Conservation (phyloP, 2,888 invertebrate species). For the Cantharis flavilabris region DNA sequence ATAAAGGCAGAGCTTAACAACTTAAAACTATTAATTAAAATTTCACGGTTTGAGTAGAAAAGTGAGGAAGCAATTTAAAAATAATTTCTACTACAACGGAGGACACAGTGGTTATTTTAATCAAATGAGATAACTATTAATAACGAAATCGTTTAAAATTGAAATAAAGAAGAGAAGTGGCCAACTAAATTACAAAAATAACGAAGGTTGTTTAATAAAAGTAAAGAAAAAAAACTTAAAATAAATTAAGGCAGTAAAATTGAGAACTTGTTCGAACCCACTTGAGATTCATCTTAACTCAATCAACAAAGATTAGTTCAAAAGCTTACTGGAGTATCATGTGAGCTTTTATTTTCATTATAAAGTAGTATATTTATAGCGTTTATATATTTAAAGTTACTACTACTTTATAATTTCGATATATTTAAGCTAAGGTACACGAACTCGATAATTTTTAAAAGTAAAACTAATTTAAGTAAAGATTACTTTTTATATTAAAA, state of each 20-base stretch:
- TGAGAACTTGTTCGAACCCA: not conserved
- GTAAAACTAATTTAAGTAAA: not conserved
- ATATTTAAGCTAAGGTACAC: slow-evolving; percentile 20
- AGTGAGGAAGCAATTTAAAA: slow-evolving; percentile 1
- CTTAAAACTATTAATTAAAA: not conserved
- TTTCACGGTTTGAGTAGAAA: not conserved
- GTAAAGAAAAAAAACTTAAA: not conserved
- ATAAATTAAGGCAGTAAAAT: not conserved
- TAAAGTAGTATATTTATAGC: slow-evolving; percentile 4
- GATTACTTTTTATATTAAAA: not conserved
- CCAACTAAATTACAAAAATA: not conserved
- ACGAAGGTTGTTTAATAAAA: not conserved
- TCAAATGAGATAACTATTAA: not conserved
- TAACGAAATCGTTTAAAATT: not conserved
- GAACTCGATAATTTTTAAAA: not conserved
- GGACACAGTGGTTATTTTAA: not conserved
- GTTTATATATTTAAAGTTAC: slow-evolving; percentile 17
- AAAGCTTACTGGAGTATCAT: not conserved
- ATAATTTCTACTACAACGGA: not conserved
- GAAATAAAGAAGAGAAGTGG: not conserved
- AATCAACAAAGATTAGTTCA: not conserved
- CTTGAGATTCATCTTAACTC: not conserved
- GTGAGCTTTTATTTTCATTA: not conserved
- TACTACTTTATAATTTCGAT: slow-evolving; percentile 13
- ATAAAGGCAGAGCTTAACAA: not conserved